A percentile compares a stretch with the other conserved stretches of the same genome.
These are phyloP conservation scores for Geotrypetes seraphini DNA, from an alignment of 2,797 vertebrate genomes.

Conservation along the genomic window DNA sequence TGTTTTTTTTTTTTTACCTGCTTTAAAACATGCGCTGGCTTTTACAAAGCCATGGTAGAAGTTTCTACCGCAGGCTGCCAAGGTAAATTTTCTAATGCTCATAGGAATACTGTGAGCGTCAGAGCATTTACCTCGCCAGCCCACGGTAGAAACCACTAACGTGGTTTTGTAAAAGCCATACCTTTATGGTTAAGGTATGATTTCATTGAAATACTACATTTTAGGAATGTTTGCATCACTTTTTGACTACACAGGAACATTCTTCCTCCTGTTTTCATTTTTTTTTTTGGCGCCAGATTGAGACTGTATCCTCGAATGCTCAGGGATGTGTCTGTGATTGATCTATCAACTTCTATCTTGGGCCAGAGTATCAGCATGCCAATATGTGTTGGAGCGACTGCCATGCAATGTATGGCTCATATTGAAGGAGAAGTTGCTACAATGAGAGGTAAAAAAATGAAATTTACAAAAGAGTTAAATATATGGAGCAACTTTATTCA, in stretches of 20 bases:
- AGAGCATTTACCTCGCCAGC: too few species aligned
- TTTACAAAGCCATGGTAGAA: too few species aligned
- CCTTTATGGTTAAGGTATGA: neutral
- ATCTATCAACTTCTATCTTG: conserved; percentile 65
- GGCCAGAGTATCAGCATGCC: conserved; percentile 79
- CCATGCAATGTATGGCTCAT: conserved; percentile 92
- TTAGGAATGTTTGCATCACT: neutral
- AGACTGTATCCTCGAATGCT: conserved; percentile 74
- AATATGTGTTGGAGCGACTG: conserved; percentile 73
- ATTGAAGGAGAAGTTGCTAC: conserved; percentile 78
- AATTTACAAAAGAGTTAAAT: too few species aligned
- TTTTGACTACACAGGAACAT: fast-evolving
- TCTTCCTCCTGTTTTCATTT: too few species aligned
- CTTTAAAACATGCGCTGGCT: too few species aligned
- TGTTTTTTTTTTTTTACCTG: too few species aligned
- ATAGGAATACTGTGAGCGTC: too few species aligned
- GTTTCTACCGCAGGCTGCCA: too few species aligned
- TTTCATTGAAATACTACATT: fast-evolving
- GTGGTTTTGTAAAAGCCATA: too few species aligned
- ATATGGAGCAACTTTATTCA: fast-evolving
- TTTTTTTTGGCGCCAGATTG: conserved; percentile 62
- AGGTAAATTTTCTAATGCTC: too few species aligned
- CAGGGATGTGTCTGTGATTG: conserved; percentile 68
- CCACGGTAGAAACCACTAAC: too few species aligned
- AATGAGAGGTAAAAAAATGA: conserved; percentile 62